Conservation (phyloP, 1,140 invertebrate genomes). For the Oncopodura yosiiana region DNA sequence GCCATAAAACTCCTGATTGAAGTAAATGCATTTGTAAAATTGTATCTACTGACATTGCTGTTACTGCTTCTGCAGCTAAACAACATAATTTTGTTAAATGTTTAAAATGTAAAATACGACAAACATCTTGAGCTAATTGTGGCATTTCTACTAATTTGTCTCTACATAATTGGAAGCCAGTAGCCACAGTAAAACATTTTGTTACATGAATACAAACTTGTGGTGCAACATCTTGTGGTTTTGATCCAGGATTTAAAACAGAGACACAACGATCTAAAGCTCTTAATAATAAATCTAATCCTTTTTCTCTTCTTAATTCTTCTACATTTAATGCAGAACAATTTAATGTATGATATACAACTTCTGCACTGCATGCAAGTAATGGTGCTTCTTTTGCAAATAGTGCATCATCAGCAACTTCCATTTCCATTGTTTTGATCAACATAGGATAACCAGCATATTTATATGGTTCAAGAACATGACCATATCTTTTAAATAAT, state of each 20-base stretch:
- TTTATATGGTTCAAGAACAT: constrained; percentile 89
- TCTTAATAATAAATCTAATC: constrained; percentile 60
- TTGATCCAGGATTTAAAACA: constrained; percentile 68
- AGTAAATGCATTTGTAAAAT: constrained; percentile 80
- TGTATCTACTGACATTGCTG: constrained; percentile 66
- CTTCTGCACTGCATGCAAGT: constrained; percentile 79
- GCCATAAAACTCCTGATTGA: constrained; percentile 87
- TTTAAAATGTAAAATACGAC: constrained; percentile 81
- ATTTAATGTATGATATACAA: constrained; percentile 91
- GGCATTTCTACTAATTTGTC: constrained; percentile 78
- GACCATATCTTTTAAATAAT: constrained; percentile 79
- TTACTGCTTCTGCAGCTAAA: constrained; percentile 74
- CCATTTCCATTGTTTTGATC: constrained; percentile 88
- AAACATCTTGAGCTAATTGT: constrained; percentile 75
- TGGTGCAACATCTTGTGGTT: constrained; percentile 68
- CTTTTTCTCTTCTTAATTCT: constrained; percentile 85
- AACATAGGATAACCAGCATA: constrained; percentile 98
- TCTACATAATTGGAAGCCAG: constrained; percentile 83
- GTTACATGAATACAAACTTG: constrained; percentile 89
- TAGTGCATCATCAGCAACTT: constrained; percentile 83
- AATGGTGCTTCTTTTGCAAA: constrained; percentile 82
- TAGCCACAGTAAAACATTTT: constrained; percentile 84
- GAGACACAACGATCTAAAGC: constrained; percentile 85
- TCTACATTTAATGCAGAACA: constrained; percentile 97
- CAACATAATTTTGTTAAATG: constrained; percentile 67